Percentiles rank a stretch among this genome's conserved stretches.
phyloP scores from a whole-genome alignment of 64 coral and sea anemone genomes.

The Hydrozoanthus tunicans region DNA sequence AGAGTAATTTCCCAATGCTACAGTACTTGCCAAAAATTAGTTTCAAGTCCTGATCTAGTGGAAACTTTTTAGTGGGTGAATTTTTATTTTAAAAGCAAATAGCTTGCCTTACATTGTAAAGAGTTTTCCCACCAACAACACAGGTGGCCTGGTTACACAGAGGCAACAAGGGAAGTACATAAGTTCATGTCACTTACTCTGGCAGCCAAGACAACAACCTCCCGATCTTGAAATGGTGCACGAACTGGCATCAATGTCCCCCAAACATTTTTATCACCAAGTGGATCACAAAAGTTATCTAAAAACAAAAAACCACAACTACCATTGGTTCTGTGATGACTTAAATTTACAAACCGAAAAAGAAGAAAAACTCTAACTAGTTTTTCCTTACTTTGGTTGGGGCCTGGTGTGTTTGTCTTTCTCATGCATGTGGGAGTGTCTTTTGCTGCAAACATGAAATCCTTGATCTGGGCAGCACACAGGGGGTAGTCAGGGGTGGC shows the following conservation, averaged over 20 bases:
- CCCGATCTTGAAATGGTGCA: not conserved
- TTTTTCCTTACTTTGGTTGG: conserved; percentile 70
- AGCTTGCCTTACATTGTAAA: no score
- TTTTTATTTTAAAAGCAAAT: no score
- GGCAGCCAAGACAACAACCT: conserved; percentile 77
- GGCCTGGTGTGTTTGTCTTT: conserved; percentile 72
- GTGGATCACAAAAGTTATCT: conserved; percentile 90
- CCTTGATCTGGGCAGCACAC: conserved; percentile 87
- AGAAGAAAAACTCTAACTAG: not conserved
- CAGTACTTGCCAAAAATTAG: no score
- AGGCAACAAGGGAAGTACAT: not conserved
- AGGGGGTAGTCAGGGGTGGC: conserved; percentile 78
- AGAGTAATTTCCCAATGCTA: no score
- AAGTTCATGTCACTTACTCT: conserved; percentile 56
- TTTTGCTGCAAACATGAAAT: conserved; percentile 99
- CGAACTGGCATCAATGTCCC: conserved; percentile 75
- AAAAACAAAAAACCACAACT: not conserved
- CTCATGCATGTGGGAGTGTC: conserved; percentile 97
- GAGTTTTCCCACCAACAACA: no score
- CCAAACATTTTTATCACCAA: conserved; percentile 94
- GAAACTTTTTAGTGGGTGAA: no score
- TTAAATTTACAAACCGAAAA: no score
- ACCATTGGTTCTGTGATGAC: not conserved
- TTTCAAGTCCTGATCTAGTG: no score
- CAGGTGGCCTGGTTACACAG: no score